phyloP scores from a whole-genome alignment of 2,888 invertebrate genomes.

The Polyommatus icarus region DNA sequence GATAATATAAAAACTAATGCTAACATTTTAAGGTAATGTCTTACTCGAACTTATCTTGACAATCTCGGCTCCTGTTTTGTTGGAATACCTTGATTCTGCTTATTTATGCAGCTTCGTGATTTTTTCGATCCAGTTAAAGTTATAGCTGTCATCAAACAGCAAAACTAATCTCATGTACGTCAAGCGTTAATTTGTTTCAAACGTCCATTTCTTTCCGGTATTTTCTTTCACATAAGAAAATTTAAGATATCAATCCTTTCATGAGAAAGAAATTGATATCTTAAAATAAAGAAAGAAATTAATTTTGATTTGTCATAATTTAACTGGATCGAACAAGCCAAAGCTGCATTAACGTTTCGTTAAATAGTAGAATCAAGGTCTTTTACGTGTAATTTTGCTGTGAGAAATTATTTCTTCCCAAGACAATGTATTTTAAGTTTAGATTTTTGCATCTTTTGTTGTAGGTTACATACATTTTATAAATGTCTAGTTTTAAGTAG shows the following conservation, averaged over 20 bases:
- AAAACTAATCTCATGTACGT: background rate
- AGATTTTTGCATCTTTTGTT: background rate
- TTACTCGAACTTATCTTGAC: slow-evolving; percentile 14
- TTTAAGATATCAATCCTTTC: no score
- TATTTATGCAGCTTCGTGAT: background rate
- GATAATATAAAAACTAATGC: slow-evolving; percentile 26
- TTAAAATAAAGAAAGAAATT: no score
- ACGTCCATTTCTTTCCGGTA: no score
- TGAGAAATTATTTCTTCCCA: slow-evolving; percentile 30
- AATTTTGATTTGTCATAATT: no score
- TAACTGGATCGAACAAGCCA: no score
- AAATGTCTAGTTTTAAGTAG: background rate
- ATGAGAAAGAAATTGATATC: no score
- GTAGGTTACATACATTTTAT: background rate
- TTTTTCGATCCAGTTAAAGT: background rate
- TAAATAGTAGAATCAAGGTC: background rate
- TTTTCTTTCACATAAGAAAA: no score
- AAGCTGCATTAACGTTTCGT: background rate
- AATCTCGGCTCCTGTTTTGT: slow-evolving; percentile 28
- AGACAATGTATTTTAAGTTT: background rate
- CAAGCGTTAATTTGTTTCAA: no score
- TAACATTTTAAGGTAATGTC: slow-evolving; percentile 27
- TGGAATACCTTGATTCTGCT: background rate
- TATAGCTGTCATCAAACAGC: no score
- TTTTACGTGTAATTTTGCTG: slow-evolving; percentile 15